Evolutionary conservation across 2,888 invertebrate genomes (phyloP).

Genomic region (Eustalomyia histrio): DNA sequence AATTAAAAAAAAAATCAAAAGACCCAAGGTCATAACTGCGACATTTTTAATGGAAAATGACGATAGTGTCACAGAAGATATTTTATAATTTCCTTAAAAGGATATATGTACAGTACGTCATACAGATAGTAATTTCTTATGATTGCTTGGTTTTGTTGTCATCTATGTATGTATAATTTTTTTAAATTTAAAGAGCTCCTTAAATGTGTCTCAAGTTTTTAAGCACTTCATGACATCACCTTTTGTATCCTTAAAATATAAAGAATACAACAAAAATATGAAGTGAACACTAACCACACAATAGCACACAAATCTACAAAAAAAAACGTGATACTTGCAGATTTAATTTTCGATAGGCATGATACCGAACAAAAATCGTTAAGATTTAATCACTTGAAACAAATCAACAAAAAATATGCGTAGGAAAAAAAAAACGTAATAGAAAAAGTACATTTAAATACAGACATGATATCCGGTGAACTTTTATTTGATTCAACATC

Average conservation of each 20-base stretch:
- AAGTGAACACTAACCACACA: slow-evolving; percentile 46
- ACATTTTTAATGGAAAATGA: no score
- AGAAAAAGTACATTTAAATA: slow-evolving; percentile 36
- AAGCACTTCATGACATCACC: slow-evolving; percentile 57
- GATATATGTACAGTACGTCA: background rate
- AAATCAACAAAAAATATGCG: slow-evolving; percentile 57
- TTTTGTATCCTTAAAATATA: slow-evolving; percentile 22
- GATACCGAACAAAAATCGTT: slow-evolving; percentile 40
- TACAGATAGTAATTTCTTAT: background rate
- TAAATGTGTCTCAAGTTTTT: slow-evolving; percentile 57
- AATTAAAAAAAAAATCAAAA: no score
- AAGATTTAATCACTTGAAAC: slow-evolving; percentile 64
- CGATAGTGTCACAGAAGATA: background rate
- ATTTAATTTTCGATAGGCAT: slow-evolving; percentile 61
- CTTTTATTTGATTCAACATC: slow-evolving; percentile 46
- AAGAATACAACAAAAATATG: slow-evolving; percentile 5
- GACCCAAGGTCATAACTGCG: no score
- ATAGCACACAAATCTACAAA: slow-evolving; percentile 1
- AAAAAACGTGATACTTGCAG: slow-evolving; percentile 41
- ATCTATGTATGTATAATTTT: slow-evolving; percentile 13
- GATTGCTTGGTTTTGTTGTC: slow-evolving; percentile 2
- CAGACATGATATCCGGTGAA: slow-evolving; percentile 63
- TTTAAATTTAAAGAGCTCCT: slow-evolving; percentile 31
- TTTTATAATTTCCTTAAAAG: slow-evolving; percentile 1
- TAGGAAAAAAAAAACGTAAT: slow-evolving; percentile 17